phyloP scores from a whole-genome alignment of 2,113 vertebrate species.

The Prochilodus magdalenae region DNA sequence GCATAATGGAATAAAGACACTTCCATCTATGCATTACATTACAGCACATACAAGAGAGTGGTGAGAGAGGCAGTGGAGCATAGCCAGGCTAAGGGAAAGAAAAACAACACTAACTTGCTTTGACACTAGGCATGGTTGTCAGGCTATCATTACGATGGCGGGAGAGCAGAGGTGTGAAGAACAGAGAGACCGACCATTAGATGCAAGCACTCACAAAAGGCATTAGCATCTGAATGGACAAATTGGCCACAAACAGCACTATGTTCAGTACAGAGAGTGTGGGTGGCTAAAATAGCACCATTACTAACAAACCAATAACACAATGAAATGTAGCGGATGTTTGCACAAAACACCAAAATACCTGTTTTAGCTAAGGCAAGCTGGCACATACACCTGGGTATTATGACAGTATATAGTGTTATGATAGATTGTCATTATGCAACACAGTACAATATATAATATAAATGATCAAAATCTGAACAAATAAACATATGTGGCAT shows the following conservation, averaged over 20 bases:
- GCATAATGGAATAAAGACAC: not conserved
- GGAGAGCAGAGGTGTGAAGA: constrained; percentile 43
- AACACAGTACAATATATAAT: no score
- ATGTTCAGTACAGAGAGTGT: constrained; percentile 15
- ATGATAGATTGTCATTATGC: no score
- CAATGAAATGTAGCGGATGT: not conserved
- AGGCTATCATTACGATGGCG: constrained; percentile 32
- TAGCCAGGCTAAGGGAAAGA: constrained; percentile 13
- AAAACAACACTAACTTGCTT: constrained; percentile 25
- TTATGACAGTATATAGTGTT: not conserved
- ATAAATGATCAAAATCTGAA: no score
- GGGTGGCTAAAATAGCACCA: constrained; percentile 20
- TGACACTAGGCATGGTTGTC: constrained; percentile 30
- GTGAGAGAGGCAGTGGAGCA: constrained; percentile 1
- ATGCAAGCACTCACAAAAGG: constrained; percentile 36
- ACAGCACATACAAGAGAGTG: not conserved
- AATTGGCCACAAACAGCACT: constrained; percentile 44
- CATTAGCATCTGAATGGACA: constrained; percentile 52
- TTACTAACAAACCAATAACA: constrained; percentile 11
- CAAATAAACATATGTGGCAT: no score
- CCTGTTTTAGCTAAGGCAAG: not conserved
- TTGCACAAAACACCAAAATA: not conserved
- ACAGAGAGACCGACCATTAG: constrained; percentile 18
- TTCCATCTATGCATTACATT: not conserved
- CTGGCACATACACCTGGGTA: not conserved